Percentiles rank a stretch among this genome's conserved stretches.
Conservation (phyloP, 2,113 vertebrate genomes). For the Aptenodytes patagonicus region DNA sequence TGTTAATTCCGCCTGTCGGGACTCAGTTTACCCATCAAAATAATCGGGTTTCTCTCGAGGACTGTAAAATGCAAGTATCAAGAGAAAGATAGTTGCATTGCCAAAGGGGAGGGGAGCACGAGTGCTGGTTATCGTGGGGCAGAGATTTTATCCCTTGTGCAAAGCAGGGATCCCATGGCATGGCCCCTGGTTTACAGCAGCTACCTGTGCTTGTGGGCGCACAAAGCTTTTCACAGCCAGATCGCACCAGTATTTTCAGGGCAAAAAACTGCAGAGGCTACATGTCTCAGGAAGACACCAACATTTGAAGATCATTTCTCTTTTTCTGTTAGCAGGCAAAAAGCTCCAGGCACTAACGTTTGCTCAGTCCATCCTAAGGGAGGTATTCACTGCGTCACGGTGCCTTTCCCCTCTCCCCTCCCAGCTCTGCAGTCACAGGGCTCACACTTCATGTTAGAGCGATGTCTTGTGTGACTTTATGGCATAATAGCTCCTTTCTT, state of each 20-base stretch:
- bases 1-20: neutral
- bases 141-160: neutral
- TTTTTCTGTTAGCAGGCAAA: neutral
- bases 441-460: neutral
- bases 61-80: neutral
- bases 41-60: neutral
- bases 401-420: neutral
- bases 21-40: neutral
- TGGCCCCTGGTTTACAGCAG: fast-evolving
- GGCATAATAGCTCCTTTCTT: neutral
- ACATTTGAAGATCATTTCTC: neutral
- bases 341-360: neutral
- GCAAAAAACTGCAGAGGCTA: neutral
- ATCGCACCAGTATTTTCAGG: neutral
- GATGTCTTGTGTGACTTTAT: neutral
- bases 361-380: neutral
- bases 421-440: neutral
- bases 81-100: neutral
- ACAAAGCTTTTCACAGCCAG: neutral
- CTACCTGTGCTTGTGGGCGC: neutral
- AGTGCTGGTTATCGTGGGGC: neutral
- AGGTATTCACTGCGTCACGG: fast-evolving
- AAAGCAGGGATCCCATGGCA: neutral
- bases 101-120: neutral
- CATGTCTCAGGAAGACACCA: neutral